Evolutionary conservation across 53 echinoderm and acorn worm species (phyloP), one percentile per base, ranked within the genome.

Genomic region (Luidia sarsii): DNA sequence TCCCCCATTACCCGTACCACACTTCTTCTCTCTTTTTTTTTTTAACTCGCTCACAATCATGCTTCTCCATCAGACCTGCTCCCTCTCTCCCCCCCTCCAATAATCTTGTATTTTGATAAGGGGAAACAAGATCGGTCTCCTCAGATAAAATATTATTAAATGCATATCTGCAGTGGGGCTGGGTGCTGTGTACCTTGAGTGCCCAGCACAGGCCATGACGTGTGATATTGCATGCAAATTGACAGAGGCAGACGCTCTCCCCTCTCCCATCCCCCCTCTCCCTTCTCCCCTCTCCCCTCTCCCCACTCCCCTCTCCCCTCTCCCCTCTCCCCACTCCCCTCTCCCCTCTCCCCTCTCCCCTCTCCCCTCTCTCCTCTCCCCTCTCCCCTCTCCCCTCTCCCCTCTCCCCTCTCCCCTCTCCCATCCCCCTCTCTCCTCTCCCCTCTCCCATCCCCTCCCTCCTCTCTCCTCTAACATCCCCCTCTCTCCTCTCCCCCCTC

Each of bases 101-200:
- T 77, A 61, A 77, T 77, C 77, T 59, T 61, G 48, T 77, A 77
- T 77, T 77, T 77, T 77, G 77, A 77, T 77, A 77, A 77, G 77
- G 31, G 31, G 77, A 77, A 77, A 77, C 60, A 77, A 77, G 77
- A 77, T 77, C 77, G 61, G 77, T 27, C 30, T 11, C 31, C 45
- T 29, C 60, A 55, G 77, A 77, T 77, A 77, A 77, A 77, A 77
- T 77, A 77, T 77, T 77, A 59, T 77, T 77, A 61, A 77, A 77
- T 46, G 77, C 77, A 77, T 45, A 48, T 48, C 23, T 30, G 25
- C 48, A 68, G 25, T 19, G 37, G 22, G n/a, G 71, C 20, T 30
- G 36, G 77, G 37, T 61, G 23, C 25, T 29, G 43, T 41, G 32
- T 45, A 15, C 25, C 30, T 8, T 0, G 7, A 14, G 29, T 35